These are phyloP conservation scores for Heliconius congener DNA, from an alignment of 1,140 invertebrate genomes.

Conservation along the genomic window DNA sequence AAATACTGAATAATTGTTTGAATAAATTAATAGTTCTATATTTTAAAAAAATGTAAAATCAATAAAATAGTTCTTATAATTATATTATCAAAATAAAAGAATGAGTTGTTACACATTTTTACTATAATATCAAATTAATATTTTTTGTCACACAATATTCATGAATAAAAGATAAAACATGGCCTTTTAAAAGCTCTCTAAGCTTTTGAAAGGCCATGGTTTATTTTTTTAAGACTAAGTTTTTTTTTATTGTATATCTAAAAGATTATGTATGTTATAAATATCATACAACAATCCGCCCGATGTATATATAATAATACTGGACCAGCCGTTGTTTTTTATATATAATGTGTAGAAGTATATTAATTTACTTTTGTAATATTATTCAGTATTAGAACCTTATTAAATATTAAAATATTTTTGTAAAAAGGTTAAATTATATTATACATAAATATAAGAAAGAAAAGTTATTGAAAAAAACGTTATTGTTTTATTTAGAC, in stretches of 20 bases:
- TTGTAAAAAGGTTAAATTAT: slow-evolving; percentile 20
- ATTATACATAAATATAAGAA: neutral
- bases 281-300: too few species aligned
- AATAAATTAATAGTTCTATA: neutral
- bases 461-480: neutral
- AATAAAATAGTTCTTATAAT: neutral
- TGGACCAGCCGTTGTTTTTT: too few species aligned
- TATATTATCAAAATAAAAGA: neutral
- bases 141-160: too few species aligned
- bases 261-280: too few species aligned
- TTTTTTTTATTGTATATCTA: too few species aligned
- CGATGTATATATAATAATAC: too few species aligned
- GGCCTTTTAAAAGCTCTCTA: too few species aligned
- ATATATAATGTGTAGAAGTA: neutral
- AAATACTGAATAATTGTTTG: neutral
- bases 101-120: too few species aligned
- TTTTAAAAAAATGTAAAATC: neutral
- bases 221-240: too few species aligned
- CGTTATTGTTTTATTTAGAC: neutral
- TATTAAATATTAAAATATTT: slow-evolving; percentile 19
- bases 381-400: slow-evolving; percentile 37
- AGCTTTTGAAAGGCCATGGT: too few species aligned
- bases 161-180: too few species aligned
- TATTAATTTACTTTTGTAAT: slow-evolving; percentile 36
- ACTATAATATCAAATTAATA: too few species aligned